A percentile compares a stretch with the other conserved stretches of the same genome.
These are phyloP conservation scores for Amazona vittata DNA, from an alignment of 2,113 vertebrate genomes.

Conservation along the genomic window DNA sequence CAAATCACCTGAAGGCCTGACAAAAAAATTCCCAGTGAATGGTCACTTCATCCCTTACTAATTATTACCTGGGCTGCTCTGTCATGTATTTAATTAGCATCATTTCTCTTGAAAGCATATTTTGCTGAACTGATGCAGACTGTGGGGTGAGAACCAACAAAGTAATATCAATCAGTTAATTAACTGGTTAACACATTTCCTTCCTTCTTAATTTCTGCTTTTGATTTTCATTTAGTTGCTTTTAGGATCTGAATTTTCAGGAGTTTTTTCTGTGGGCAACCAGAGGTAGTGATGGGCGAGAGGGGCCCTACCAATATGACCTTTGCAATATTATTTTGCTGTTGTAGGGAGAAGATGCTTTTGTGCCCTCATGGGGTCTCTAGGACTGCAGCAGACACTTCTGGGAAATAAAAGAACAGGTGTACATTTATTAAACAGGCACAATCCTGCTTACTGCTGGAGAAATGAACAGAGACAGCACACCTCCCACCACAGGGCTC, in stretches of 20 bases:
- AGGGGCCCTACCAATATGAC: background rate
- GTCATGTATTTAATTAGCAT: conserved; percentile 47
- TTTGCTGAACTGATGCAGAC: background rate
- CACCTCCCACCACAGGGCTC: conserved; percentile 15
- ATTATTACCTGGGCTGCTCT: conserved; percentile 43
- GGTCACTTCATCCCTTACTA: conserved; percentile 23
- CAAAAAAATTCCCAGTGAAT: background rate
- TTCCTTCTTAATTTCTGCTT: conserved; percentile 43
- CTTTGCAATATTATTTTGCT: background rate
- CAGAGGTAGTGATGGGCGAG: background rate
- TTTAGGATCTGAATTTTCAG: conserved; percentile 17
- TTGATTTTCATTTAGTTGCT: conserved; percentile 30
- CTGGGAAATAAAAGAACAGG: conserved; percentile 54
- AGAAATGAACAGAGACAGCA: conserved; percentile 4
- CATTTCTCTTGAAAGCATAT: conserved; percentile 46
- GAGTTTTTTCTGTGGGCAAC: conserved; percentile 1
- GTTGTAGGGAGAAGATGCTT: background rate
- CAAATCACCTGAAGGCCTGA: background rate
- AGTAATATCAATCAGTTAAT: conserved; percentile 61
- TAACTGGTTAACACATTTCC: conserved; percentile 53
- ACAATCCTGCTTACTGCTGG: background rate
- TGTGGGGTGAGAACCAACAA: conserved; percentile 3
- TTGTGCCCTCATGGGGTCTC: background rate
- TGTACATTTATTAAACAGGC: conserved; percentile 36
- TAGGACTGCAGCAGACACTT: background rate